Percentiles rank a stretch among this genome's conserved stretches.
These are phyloP conservation scores for Euwallacea fornicatus DNA, from an alignment of 1,140 invertebrate species.

Conservation along the genomic window DNA sequence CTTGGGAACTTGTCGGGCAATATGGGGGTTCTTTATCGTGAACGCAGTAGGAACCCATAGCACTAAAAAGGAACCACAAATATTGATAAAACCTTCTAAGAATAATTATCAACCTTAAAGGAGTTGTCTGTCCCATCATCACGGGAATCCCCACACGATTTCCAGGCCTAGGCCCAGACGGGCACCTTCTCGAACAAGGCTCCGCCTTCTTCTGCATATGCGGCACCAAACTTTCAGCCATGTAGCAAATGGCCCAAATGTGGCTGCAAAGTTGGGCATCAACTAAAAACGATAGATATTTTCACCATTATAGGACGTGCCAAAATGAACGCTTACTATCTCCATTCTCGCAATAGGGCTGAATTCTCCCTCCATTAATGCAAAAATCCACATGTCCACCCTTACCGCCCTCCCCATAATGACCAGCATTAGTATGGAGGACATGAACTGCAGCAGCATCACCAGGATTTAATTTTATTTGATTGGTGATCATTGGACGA, in stretches of 20 bases:
- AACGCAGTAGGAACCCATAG: conserved; percentile 68
- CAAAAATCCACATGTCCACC: conserved; percentile 75
- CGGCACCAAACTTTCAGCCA: conserved; percentile 67
- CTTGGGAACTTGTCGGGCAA: conserved; percentile 60
- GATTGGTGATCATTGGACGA: conserved; percentile 65
- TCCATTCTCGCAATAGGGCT: conserved; percentile 72
- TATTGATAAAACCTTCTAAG: neutral
- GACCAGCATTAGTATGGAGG: conserved; percentile 74
- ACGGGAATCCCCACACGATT: conserved; percentile 52
- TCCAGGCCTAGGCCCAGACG: conserved; percentile 62
- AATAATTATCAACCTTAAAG: conserved; percentile 51
- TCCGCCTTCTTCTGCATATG: conserved; percentile 59
- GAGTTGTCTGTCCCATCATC: conserved; percentile 62
- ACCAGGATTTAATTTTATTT: conserved; percentile 65
- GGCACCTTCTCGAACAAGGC: conserved; percentile 69
- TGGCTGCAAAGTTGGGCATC: conserved; percentile 73
- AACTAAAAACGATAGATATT: conserved; percentile 45
- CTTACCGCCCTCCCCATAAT: conserved; percentile 69
- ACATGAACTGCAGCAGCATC: conserved; percentile 73
- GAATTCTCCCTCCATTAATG: conserved; percentile 71
- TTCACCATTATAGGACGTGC: neutral
- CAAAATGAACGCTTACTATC: conserved; percentile 58
- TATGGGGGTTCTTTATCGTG: conserved; percentile 64
- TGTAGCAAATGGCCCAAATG: conserved; percentile 72
- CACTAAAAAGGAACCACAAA: conserved; percentile 49